Percentiles rank a stretch among this genome's conserved stretches.
Conservation (phyloP, 1,140 invertebrate species). For the Phortica variegata region DNA sequence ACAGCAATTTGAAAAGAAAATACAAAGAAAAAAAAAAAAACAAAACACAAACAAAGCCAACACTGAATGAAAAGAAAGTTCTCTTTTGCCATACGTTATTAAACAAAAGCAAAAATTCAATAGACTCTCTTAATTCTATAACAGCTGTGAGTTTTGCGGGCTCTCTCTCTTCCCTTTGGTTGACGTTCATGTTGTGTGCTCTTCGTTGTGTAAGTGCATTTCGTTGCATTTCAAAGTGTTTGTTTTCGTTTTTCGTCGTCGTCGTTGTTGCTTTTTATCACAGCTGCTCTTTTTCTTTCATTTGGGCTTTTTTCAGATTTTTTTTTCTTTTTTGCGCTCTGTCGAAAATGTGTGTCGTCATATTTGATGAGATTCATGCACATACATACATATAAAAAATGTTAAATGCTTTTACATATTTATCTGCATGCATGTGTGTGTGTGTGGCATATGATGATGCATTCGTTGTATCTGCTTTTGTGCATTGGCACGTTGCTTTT, state of each 20-base stretch:
- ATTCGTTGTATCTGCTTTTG: neutral
- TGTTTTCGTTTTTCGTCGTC: too few species aligned
- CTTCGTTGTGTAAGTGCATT: conserved; percentile 2
- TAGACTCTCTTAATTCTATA: conserved; percentile 25
- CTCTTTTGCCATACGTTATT: conserved; percentile 3
- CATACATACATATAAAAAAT: too few species aligned
- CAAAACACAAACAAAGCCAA: conserved; percentile 26
- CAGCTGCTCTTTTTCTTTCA: conserved; percentile 16
- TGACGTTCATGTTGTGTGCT: conserved; percentile 3
- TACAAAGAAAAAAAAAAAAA: too few species aligned
- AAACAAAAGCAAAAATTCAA: neutral
- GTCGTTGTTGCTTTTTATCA: conserved; percentile 3
- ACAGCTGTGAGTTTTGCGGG: too few species aligned
- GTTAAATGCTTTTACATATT: conserved; percentile 1
- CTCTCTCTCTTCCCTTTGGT: neutral
- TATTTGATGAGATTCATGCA: conserved; percentile 4
- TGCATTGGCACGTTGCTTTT: neutral
- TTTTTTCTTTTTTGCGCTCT: conserved; percentile 16
- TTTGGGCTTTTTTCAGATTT: conserved; percentile 16
- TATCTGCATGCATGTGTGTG: neutral
- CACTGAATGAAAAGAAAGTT: conserved; percentile 49
- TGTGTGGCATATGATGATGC: neutral
- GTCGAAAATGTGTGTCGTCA: conserved; percentile 51
- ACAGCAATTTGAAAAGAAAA: neutral
- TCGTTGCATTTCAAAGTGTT: too few species aligned